These are phyloP conservation scores for Setophaga kirtlandii DNA, from an alignment of 2,113 vertebrate genomes.

Conservation along the genomic window DNA sequence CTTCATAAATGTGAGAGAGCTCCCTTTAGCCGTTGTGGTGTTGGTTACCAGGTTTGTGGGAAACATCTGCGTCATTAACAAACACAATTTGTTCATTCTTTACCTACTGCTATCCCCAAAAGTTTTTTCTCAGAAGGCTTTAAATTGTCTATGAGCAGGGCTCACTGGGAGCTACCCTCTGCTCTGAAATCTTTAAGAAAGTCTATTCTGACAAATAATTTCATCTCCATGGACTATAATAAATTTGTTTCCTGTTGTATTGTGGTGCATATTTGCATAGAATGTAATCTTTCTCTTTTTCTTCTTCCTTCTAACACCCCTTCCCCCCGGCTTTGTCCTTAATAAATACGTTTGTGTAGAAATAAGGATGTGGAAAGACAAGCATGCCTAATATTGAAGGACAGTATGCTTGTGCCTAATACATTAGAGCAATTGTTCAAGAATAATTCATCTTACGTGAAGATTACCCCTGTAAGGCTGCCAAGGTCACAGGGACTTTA, in stretches of 20 bases:
- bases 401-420: conserved; percentile 59
- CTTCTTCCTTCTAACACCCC: neutral
- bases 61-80: neutral
- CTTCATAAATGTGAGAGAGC: neutral
- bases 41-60: neutral
- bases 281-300: neutral
- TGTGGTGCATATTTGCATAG: neutral
- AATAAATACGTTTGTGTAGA: conserved; percentile 56
- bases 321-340: neutral
- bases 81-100: neutral
- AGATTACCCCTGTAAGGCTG: conserved; percentile 62
- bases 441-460: conserved; percentile 68
- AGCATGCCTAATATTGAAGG: conserved; percentile 69
- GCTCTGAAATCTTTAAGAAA: neutral
- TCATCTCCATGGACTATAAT: neutral
- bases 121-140: neutral
- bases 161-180: neutral
- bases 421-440: conserved; percentile 68
- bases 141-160: neutral
- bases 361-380: conserved; percentile 61
- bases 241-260: neutral
- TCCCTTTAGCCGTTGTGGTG: neutral
- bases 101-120: neutral
- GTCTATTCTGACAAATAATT: neutral
- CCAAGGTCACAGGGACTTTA: conserved; percentile 64